These are phyloP conservation scores for Agapornis roseicollis DNA, from an alignment of 2,113 vertebrate genomes.

Conservation along the genomic window DNA sequence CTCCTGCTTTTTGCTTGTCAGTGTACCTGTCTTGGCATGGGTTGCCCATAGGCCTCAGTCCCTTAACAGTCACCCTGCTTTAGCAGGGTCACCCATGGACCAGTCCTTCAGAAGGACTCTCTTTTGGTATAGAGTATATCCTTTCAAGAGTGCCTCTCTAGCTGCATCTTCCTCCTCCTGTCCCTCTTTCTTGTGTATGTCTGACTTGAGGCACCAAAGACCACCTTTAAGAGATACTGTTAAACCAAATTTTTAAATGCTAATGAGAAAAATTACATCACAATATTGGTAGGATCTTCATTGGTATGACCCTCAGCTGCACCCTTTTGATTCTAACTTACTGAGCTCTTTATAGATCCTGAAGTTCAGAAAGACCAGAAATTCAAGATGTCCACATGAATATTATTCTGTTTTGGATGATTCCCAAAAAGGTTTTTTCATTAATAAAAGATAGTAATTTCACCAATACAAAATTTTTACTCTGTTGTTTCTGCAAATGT, in stretches of 20 bases:
- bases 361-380: background rate
- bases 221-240: background rate
- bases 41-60: rapidly evolving
- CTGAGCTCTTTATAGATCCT: background rate
- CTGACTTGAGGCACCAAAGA: background rate
- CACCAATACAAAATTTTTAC: background rate
- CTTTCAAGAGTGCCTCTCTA: background rate
- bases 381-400: background rate
- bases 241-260: background rate
- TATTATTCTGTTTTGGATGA: background rate
- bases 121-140: background rate
- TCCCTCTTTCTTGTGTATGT: background rate
- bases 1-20: background rate
- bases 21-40: background rate
- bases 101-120: background rate
- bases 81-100: background rate
- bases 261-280: background rate
- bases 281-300: background rate
- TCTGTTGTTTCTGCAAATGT: background rate
- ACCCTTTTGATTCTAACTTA: background rate
- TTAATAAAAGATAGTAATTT: background rate
- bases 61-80: background rate
- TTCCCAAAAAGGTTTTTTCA: background rate
- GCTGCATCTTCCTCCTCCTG: background rate
- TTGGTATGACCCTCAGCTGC: background rate